These are phyloP conservation scores for Lepus townsendii DNA, from an alignment of 2,797 vertebrate genomes.

Conservation along the genomic window DNA sequence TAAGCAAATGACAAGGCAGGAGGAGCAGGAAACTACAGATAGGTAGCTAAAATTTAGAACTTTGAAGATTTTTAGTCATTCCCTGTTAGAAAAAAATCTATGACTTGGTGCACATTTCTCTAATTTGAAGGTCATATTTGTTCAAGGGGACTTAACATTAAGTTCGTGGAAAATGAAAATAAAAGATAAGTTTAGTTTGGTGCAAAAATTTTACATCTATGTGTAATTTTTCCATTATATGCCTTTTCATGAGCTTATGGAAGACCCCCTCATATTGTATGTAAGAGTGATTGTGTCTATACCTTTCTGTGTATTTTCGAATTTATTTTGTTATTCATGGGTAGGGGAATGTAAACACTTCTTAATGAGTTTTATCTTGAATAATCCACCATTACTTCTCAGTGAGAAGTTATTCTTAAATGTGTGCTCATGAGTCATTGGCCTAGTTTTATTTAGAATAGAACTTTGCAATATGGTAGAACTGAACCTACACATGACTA, in stretches of 20 bases:
- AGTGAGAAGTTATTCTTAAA: slow-evolving; percentile 63
- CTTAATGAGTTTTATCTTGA: slow-evolving; percentile 52
- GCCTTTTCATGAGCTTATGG: too few species aligned
- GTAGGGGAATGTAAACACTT: background rate
- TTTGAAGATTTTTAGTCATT: slow-evolving; percentile 26
- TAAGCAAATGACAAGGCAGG: background rate
- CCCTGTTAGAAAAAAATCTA: background rate
- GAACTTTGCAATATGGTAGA: slow-evolving; percentile 8
- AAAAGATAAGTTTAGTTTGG: too few species aligned
- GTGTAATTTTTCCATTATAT: too few species aligned
- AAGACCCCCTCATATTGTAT: too few species aligned
- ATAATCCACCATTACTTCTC: slow-evolving; percentile 44
- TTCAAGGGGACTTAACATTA: too few species aligned
- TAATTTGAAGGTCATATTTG: slow-evolving; percentile 20
- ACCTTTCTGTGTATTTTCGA: background rate
- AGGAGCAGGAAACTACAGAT: background rate
- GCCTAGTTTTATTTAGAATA: slow-evolving; percentile 55
- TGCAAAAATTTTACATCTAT: too few species aligned
- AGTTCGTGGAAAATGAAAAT: too few species aligned
- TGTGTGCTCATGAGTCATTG: slow-evolving; percentile 25
- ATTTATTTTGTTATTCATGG: slow-evolving; percentile 21
- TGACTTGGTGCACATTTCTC: background rate
- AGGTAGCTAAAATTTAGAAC: slow-evolving; percentile 4
- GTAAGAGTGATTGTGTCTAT: background rate
- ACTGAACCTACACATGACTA: background rate